phyloP scores from a whole-genome alignment of 2,888 invertebrate species.

The Dorcus hopei region DNA sequence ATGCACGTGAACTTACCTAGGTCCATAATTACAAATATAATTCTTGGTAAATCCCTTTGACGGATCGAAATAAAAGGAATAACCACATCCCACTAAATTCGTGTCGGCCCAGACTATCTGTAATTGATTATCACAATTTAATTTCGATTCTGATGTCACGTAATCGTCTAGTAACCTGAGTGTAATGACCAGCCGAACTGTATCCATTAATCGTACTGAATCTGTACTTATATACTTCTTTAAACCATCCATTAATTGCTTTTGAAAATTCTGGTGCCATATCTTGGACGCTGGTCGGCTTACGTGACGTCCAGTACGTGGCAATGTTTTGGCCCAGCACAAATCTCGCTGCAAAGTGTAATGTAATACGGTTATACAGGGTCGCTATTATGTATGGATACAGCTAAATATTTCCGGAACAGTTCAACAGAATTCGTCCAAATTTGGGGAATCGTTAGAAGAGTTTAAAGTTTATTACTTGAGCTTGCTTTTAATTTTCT shows the following conservation, averaged over 20 bases:
- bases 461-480: too few relatives aligned
- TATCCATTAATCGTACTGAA: conserved; percentile 55
- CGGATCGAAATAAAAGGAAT: conserved; percentile 74
- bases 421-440: too few relatives aligned
- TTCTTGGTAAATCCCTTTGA: conserved; percentile 72
- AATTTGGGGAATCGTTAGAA: too few relatives aligned
- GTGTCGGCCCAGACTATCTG: conserved; percentile 88
- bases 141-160: background rate
- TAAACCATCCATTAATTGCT: conserved; percentile 78
- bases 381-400: too few relatives aligned
- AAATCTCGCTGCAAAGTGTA: conserved; percentile 59
- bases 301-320: conserved; percentile 74
- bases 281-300: conserved; percentile 57
- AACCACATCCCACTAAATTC: conserved; percentile 82
- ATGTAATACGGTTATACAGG: background rate
- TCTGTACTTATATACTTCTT: conserved; percentile 64
- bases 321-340: conserved; percentile 85
- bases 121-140: background rate
- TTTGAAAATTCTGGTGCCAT: conserved; percentile 69
- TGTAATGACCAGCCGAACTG: conserved; percentile 77
- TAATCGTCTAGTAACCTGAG: conserved; percentile 59
- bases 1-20: conserved; percentile 58
- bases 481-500: too few relatives aligned
- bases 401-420: too few relatives aligned
- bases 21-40: conserved; percentile 84